phyloP scores from a whole-genome alignment of 2,113 vertebrate species.

The Oncorhynchus tshawytscha region DNA sequence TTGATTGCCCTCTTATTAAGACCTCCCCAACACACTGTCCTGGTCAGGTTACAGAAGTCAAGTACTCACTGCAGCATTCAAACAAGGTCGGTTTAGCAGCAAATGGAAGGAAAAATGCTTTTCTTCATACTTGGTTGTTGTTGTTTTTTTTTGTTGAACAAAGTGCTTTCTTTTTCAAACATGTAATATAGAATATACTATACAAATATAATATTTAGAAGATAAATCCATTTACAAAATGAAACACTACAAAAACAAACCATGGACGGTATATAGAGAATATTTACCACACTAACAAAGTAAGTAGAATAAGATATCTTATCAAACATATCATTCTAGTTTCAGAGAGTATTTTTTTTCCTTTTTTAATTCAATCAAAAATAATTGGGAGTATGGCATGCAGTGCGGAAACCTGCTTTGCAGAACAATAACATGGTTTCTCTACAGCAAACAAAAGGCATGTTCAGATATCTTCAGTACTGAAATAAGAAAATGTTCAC shows the following conservation, averaged over 20 bases:
- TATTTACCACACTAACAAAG: slow-evolving; percentile 54
- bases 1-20: slow-evolving; percentile 3
- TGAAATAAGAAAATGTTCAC: too few relatives aligned
- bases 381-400: too few relatives aligned
- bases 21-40: slow-evolving; percentile 82
- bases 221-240: slow-evolving; percentile 76
- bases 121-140: slow-evolving; percentile 38
- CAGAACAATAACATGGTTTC: too few relatives aligned
- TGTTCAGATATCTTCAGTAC: too few relatives aligned
- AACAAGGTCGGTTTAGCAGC: slow-evolving; percentile 97
- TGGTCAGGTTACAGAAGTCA: slow-evolving; percentile 81
- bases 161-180: slow-evolving; percentile 97
- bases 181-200: slow-evolving; percentile 91
- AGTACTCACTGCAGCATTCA: slow-evolving; percentile 97
- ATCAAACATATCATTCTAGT: slow-evolving; percentile 50
- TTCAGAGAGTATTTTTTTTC: slow-evolving; percentile 67
- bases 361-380: slow-evolving; percentile 57
- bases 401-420: too few relatives aligned
- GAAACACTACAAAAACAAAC: slow-evolving; percentile 59
- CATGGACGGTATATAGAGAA: slow-evolving; percentile 67
- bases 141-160: slow-evolving; percentile 83
- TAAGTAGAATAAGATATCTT: slow-evolving; percentile 39
- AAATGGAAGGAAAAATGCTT: slow-evolving; percentile 95
- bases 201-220: slow-evolving; percentile 90
- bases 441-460: too few relatives aligned